Base-by-base conservation (phyloP, 2,797 vertebrate species). In the Octomys mimax region DNA sequence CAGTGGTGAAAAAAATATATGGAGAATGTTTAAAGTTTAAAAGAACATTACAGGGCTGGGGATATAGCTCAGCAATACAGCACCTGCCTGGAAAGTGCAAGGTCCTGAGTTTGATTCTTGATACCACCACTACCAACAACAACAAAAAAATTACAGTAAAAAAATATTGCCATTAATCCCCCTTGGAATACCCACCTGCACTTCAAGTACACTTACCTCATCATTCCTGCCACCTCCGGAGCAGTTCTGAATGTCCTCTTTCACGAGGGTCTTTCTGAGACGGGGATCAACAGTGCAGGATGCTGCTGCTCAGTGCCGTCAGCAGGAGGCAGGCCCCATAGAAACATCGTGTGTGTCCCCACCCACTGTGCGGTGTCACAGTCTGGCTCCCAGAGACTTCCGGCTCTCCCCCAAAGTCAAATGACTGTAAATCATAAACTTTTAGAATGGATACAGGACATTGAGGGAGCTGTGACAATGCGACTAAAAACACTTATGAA, bases 331-430 rank as follows among this genome's bases (percentile, higher is more conserved):
- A 49, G 42, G 26, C 73, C 28, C 42, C 42, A 26, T 16, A 14
- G 3, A 31, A 13, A 28, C 36, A 8, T 3, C 0, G 1, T 14
- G 42, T 16, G 24, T 16, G 13, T 14, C 13, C 24, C 16, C 22
- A 28, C 1, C 24, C 42, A 28, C 42, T 46, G 42, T 8, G 7
- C 13, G 28, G 42, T 6, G 16, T 28, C 49, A 8, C 11, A 49
- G 3, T 26, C 71, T 42, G 39, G 71, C 39, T 42, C 70, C 36
- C 5, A 24, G 39, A 77, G 26, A 16, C 42, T 31, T 28, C 42
- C 18, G 7, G 46, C 42, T 77, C 42, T 28, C 42, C 26, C 2
- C 42, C 16, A 73, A 33, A 73, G 73, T 77, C 73, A 77, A 49
- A 77, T 46, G 42, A 31, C 73, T 7, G 3, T 14, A 77, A 18